phyloP scores from a whole-genome alignment of 2,888 invertebrate species.

The Agrochola litura region DNA sequence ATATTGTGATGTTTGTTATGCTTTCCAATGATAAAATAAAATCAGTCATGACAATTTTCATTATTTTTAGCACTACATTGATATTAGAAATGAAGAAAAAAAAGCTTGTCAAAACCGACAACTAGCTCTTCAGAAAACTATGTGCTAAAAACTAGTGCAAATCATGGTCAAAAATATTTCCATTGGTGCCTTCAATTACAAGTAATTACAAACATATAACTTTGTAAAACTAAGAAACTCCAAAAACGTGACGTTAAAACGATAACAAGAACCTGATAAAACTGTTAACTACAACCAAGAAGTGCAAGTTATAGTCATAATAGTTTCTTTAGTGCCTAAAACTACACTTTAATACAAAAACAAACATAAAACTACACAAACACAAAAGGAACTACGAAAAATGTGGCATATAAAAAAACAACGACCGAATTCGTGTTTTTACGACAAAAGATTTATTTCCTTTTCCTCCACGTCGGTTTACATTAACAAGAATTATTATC shows the following conservation, averaged over 20 bases:
- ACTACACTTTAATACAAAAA: constrained; percentile 35
- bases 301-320: neutral
- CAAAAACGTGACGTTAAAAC: neutral
- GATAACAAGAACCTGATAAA: neutral
- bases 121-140: too few species aligned
- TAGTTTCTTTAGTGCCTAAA: constrained; percentile 24
- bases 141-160: too few species aligned
- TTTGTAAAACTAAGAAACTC: neutral
- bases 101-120: too few species aligned
- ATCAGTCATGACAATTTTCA: too few species aligned
- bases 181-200: neutral
- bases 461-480: constrained; percentile 43
- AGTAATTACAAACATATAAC: neutral
- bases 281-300: neutral
- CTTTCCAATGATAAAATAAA: neutral
- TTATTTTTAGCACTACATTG: neutral
- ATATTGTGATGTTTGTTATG: neutral
- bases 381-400: constrained; percentile 28
- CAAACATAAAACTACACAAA: constrained; percentile 34
- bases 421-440: constrained; percentile 52
- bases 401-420: constrained; percentile 39
- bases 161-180: neutral
- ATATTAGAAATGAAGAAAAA: neutral
- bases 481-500: constrained; percentile 60
- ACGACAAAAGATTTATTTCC: constrained; percentile 60